Conservation (phyloP, 2,888 invertebrate species). For the Tipula lateralis region DNA sequence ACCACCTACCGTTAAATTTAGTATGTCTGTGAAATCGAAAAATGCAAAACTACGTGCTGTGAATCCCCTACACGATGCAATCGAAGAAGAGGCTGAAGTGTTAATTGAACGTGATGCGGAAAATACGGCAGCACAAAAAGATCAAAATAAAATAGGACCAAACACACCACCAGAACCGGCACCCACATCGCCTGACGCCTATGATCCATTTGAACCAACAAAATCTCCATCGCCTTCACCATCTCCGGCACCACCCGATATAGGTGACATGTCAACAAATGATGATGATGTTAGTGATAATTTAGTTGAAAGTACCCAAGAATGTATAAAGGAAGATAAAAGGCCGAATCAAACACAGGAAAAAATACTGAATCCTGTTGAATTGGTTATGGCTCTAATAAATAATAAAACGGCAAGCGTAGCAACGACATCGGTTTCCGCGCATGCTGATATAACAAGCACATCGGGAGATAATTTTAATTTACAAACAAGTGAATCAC, state of each 20-base stretch:
- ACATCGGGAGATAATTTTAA: conserved; percentile 15
- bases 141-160: conserved; percentile 58
- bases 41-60: conserved; percentile 53
- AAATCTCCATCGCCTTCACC: conserved; percentile 57
- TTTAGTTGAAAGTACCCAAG: conserved; percentile 26
- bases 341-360: conserved; percentile 37
- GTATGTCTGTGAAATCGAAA: conserved; percentile 52
- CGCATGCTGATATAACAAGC: conserved; percentile 38
- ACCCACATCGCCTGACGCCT: conserved; percentile 72
- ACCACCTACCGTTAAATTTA: conserved; percentile 59
- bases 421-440: not conserved
- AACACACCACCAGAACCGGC: conserved; percentile 68
- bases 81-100: conserved; percentile 49
- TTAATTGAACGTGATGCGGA: not conserved
- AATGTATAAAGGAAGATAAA: conserved; percentile 25
- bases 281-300: conserved; percentile 32
- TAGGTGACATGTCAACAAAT: conserved; percentile 33
- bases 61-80: conserved; percentile 60
- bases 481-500: conserved; percentile 27
- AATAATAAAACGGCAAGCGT: conserved; percentile 41
- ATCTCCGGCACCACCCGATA: conserved; percentile 42
- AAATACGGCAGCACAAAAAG: not conserved
- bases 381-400: conserved; percentile 57
- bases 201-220: conserved; percentile 89
- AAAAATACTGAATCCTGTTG: conserved; percentile 56